phyloP scores from a whole-genome alignment of 2,113 vertebrate genomes.

The Ibidorhyncha struthersii region DNA sequence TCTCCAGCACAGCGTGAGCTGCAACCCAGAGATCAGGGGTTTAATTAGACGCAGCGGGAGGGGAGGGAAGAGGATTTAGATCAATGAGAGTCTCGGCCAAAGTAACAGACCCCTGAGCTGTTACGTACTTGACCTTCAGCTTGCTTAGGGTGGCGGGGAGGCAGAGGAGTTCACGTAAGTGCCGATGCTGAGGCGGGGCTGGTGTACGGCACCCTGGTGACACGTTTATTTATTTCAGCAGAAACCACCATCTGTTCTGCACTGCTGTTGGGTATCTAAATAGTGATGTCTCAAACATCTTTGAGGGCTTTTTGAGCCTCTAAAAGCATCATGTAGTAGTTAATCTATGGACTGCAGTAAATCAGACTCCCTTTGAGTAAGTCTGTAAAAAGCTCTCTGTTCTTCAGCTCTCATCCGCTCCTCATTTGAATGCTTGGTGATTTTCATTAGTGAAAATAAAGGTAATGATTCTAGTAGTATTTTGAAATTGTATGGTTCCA shows the following conservation, averaged over 20 bases:
- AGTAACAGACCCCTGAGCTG: background rate
- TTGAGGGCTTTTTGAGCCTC: background rate
- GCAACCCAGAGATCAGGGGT: background rate
- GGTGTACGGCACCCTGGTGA: rapidly evolving
- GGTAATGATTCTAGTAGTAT: background rate
- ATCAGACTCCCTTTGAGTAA: background rate
- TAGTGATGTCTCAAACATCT: background rate
- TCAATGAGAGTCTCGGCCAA: background rate
- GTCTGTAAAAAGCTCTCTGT: background rate
- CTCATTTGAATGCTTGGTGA: background rate
- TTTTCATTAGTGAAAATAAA: background rate
- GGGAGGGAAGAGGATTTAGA: background rate
- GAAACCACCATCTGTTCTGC: background rate
- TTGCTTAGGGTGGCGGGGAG: background rate
- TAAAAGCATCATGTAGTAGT: background rate
- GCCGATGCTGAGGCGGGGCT: background rate
- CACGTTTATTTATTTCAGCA: rapidly evolving
- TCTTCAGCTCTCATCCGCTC: rapidly evolving
- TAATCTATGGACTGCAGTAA: background rate
- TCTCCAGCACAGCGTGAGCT: background rate
- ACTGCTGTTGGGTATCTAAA: background rate
- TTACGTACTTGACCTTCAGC: background rate
- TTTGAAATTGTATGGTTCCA: background rate
- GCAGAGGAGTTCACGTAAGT: background rate
- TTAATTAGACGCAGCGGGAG: background rate